These are phyloP conservation scores for Melanotaenia trifasciata DNA, from an alignment of 2,797 vertebrate genomes.

Conservation along the genomic window DNA sequence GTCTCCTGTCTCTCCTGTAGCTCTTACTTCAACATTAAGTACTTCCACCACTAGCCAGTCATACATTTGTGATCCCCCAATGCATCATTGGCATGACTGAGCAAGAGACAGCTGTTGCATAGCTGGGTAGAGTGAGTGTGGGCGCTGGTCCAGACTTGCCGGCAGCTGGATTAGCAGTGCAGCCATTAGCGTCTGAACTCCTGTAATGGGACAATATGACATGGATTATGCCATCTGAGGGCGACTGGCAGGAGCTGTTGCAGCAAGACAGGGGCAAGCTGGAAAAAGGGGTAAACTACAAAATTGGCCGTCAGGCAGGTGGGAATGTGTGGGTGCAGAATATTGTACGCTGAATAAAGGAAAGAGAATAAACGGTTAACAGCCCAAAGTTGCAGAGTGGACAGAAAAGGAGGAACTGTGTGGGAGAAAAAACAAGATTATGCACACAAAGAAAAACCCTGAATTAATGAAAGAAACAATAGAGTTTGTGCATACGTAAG, in stretches of 20 bases:
- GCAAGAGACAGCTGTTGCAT: conserved; percentile 70
- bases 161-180: conserved; percentile 80
- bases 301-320: conserved; percentile 25
- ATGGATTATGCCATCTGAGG: conserved; percentile 76
- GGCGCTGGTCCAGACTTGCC: conserved; percentile 70
- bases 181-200: conserved; percentile 82
- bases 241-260: conserved; percentile 49
- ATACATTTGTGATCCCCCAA: conserved; percentile 38
- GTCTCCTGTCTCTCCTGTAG: conserved; percentile 29
- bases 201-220: conserved; percentile 84
- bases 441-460: conserved; percentile 41
- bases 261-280: conserved; percentile 20
- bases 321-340: conserved; percentile 24
- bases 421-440: conserved; percentile 52
- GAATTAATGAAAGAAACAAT: conserved; percentile 61
- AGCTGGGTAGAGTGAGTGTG: conserved; percentile 52
- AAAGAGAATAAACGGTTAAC: conserved; percentile 27
- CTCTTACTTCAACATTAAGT: conserved; percentile 43
- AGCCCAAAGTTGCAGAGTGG: conserved; percentile 47
- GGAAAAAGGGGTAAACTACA: conserved; percentile 27
- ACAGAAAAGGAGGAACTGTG: conserved; percentile 43
- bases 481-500: conserved; percentile 45
- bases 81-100: conserved; percentile 64
- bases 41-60: conserved; percentile 26
- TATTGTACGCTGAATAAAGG: conserved; percentile 53